These are phyloP conservation scores for Leptogaster cylindrica DNA, from an alignment of 2,888 invertebrate species.

Conservation along the genomic window DNA sequence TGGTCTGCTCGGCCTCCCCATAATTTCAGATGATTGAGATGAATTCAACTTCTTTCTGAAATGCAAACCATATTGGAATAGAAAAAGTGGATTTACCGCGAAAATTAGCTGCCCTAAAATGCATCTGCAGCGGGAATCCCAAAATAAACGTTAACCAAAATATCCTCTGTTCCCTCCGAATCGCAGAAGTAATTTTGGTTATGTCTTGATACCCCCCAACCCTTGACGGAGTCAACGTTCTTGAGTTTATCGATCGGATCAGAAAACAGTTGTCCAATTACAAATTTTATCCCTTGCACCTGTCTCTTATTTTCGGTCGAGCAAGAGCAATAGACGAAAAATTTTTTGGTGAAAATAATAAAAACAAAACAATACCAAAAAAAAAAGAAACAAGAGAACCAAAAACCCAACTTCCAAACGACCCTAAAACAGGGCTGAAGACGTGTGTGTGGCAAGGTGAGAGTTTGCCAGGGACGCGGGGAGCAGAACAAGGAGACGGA, in stretches of 20 bases:
- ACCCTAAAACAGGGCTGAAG: slow-evolving; percentile 16
- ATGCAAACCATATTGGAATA: no score
- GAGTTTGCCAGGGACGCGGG: background rate
- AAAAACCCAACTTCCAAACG: no score
- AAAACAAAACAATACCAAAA: slow-evolving; percentile 12
- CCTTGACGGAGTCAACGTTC: slow-evolving; percentile 19
- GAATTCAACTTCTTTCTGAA: no score
- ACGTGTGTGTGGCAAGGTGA: background rate
- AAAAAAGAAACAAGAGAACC: no score
- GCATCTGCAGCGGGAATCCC: no score
- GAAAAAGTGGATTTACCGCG: no score
- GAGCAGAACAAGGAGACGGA: background rate
- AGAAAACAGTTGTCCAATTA: slow-evolving; percentile 41
- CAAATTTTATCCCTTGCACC: slow-evolving; percentile 40
- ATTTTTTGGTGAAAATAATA: slow-evolving; percentile 7
- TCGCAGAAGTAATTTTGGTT: background rate
- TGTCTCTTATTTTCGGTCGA: slow-evolving; percentile 30
- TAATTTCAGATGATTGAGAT: no score
- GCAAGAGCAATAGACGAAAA: slow-evolving; percentile 32
- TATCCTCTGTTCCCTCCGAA: no score
- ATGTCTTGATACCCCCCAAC: background rate
- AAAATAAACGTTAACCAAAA: no score
- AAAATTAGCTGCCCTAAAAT: no score
- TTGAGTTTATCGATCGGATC: slow-evolving; percentile 37
- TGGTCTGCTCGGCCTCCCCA: no score